Conservation (phyloP, 2,888 invertebrate species). For the Dryobotodes eremita region DNA sequence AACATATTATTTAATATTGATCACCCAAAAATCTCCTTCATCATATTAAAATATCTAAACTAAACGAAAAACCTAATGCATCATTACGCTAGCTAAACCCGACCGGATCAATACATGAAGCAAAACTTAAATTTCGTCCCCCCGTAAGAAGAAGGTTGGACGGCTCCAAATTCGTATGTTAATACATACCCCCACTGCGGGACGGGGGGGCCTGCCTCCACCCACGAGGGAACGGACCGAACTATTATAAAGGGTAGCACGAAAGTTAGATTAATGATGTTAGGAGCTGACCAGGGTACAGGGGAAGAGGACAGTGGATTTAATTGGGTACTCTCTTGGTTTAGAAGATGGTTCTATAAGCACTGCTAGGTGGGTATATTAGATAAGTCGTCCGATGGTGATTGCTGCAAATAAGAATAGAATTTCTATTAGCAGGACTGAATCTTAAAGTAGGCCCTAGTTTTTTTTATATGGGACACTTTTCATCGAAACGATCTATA, state of each 20-base stretch:
- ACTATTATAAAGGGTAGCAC: conserved; percentile 91
- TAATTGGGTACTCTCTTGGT: conserved; percentile 13
- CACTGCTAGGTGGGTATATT: background rate
- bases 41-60: conserved; percentile 19
- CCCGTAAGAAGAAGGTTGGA: conserved; percentile 87
- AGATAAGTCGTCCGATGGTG: too few relatives aligned
- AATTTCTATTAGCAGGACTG: background rate
- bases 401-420: background rate
- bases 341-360: conserved; percentile 2
- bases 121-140: conserved; percentile 90
- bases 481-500: background rate
- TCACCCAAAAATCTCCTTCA: background rate
- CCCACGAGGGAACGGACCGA: conserved; percentile 86
- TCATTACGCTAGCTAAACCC: conserved; percentile 78
- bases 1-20: background rate
- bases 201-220: conserved; percentile 69
- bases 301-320: conserved; percentile 65
- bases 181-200: conserved; percentile 80
- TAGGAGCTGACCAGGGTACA: conserved; percentile 89
- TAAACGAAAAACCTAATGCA: conserved; percentile 64
- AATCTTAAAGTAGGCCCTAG: background rate
- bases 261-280: conserved; percentile 92
- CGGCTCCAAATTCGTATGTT: conserved; percentile 90
- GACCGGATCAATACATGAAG: conserved; percentile 88
- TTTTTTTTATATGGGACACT: background rate